phyloP scores from a whole-genome alignment of 2,888 invertebrate genomes.

The Cryptops parisi region DNA sequence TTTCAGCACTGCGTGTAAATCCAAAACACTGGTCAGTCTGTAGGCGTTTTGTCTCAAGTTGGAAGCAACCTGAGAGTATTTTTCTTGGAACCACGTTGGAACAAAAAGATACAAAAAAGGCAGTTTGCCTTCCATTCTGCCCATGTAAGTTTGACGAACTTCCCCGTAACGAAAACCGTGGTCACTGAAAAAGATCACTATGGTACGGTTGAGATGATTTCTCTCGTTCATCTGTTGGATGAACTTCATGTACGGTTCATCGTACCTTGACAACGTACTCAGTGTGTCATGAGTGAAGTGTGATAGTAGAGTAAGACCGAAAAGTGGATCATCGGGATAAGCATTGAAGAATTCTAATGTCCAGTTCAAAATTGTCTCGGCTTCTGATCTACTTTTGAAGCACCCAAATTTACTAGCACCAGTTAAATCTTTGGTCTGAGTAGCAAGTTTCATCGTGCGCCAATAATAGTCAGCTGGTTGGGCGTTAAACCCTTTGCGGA shows the following conservation, averaged over 20 bases:
- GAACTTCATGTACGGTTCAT: neutral
- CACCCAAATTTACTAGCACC: conserved; percentile 2
- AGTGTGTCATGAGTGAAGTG: neutral
- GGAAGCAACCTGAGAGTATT: neutral
- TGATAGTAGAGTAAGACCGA: neutral
- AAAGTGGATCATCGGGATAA: conserved; percentile 2
- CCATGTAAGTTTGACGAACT: neutral
- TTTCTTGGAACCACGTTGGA: neutral
- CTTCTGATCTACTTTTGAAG: neutral
- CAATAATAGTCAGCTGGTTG: conserved; percentile 30
- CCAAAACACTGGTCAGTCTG: neutral
- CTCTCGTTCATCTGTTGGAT: neutral
- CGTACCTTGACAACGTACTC: neutral
- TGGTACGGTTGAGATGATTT: neutral
- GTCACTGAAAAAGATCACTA: conserved; percentile 6
- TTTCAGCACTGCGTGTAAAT: neutral
- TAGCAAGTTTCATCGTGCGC: conserved; percentile 28
- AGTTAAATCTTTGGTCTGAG: conserved; percentile 24
- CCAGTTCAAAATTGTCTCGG: conserved; percentile 1
- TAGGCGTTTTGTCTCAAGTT: neutral
- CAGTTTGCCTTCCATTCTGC: conserved; percentile 1
- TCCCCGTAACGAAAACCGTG: conserved; percentile 1
- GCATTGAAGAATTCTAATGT: conserved; percentile 1
- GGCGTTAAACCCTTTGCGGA: conserved; percentile 27
- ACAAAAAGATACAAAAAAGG: neutral